These are phyloP conservation scores for Choloepus hoffmanni DNA, from an alignment of 2,113 vertebrate species.

Conservation along the genomic window DNA sequence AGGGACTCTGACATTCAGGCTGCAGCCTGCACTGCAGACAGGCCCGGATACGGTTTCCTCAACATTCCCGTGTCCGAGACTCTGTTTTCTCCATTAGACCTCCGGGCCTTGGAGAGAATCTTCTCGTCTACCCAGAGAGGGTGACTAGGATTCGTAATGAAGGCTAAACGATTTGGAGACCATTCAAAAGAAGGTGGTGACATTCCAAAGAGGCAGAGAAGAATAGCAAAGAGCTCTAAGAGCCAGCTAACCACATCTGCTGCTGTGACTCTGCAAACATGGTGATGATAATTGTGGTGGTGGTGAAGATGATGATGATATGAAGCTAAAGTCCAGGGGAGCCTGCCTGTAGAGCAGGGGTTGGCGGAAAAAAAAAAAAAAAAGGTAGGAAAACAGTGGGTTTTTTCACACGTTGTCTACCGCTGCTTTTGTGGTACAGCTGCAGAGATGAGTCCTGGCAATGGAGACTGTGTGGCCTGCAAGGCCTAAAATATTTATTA, in stretches of 20 bases:
- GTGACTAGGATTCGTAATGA: neutral
- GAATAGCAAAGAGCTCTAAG: neutral
- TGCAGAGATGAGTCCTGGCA: too few species aligned
- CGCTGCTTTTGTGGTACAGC: neutral
- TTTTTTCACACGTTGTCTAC: neutral
- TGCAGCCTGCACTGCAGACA: too few species aligned
- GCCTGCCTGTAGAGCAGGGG: neutral
- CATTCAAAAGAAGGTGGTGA: neutral
- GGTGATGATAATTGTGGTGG: neutral
- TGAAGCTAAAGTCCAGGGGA: neutral
- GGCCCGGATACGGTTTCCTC: neutral
- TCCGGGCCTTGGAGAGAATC: neutral
- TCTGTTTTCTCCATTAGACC: neutral
- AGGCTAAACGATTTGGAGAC: neutral
- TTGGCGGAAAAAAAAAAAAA: too few species aligned
- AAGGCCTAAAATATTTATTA: neutral
- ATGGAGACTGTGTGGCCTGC: accelerated
- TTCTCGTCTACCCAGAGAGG: neutral
- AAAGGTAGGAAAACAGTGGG: neutral
- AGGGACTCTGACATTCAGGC: too few species aligned
- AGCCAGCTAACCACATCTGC: accelerated
- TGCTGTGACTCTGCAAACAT: neutral
- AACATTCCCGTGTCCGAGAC: neutral
- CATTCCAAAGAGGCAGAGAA: neutral
- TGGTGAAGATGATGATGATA: neutral